These are phyloP conservation scores for Hemicentrotus pulcherrimus DNA, from an alignment of 35 echinoderm and acorn worm genomes.

Conservation along the genomic window DNA sequence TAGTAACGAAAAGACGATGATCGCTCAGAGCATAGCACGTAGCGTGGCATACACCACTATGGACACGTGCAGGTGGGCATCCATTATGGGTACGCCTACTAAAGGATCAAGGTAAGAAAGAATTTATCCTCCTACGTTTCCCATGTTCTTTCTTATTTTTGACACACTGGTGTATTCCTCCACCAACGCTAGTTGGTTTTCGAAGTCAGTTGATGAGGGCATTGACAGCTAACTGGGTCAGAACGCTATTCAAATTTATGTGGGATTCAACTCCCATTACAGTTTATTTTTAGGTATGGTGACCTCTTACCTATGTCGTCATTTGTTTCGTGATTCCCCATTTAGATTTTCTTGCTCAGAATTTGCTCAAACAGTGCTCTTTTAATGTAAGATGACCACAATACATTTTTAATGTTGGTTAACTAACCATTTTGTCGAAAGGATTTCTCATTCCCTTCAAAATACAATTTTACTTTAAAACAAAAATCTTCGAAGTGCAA, in stretches of 20 bases:
- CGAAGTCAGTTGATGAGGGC: background rate
- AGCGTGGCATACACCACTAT: constrained; percentile 42
- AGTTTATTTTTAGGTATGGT: background rate
- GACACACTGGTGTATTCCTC: background rate
- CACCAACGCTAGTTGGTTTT: background rate
- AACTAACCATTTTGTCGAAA: background rate
- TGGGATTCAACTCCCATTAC: background rate
- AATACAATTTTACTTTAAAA: too few relatives aligned
- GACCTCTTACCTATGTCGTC: too few relatives aligned
- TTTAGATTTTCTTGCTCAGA: too few relatives aligned
- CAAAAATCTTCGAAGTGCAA: too few relatives aligned
- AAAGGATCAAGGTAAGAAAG: background rate
- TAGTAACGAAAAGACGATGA: background rate
- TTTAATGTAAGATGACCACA: too few relatives aligned
- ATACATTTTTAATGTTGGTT: background rate
- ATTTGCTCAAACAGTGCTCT: too few relatives aligned
- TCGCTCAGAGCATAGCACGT: constrained; percentile 24
- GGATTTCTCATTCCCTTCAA: background rate
- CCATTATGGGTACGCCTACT: constrained; percentile 11
- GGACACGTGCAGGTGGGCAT: constrained; percentile 17
- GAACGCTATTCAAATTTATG: background rate
- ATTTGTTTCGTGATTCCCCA: too few relatives aligned
- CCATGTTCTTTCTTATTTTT: background rate
- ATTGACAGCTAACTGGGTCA: background rate
- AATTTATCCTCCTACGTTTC: background rate